Evolutionary conservation across 2,888 invertebrate species (phyloP), one percentile per base, ranked within the genome.

Genomic region (Acleris emargana): DNA sequence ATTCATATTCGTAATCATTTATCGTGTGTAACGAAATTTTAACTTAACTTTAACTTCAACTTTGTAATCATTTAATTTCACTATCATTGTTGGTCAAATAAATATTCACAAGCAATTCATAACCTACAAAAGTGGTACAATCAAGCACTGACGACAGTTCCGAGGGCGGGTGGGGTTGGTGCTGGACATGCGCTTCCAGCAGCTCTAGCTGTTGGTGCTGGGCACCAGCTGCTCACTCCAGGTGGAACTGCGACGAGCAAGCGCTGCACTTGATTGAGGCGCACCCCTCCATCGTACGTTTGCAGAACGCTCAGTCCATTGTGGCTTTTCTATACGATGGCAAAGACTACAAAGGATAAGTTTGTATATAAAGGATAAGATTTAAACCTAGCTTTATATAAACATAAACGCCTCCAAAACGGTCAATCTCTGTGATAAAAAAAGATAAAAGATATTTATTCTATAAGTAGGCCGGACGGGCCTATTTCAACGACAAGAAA

Each of bases 231-330:
- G 79, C 62, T 84, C 84, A 90, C 73, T 85, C 88, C 74, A 89
- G 75, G 78, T 89, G 89, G 76, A 78, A 89, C 57, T 87, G 86
- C 0, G 87, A 86, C 20, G 81, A 75, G 71, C 89, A 90, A 52
- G 74, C 69, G 72, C 89, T 89, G 77, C 89, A 89, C 67, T 86
- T 88, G 59, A 89, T 87, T 0, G 83, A 85, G 17, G 89, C 88
- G 68, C 84, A 86, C 38, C 89, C 89, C 64, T 84, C 81, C 75
- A 83, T 86, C 43, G 86, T 83, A 54, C 81, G 83, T 67, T 87
- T 87, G 73, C 89, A 88, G 69, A 75, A 79, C 22, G 86, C 87
- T 76, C 89, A 88, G 64, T 87, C 86, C 88, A 88, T 89, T 58
- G 61, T 45, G 17, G 17, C 45, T 45, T n/a, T n/a, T n/a, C n/a